Evolutionary conservation across 2,888 invertebrate genomes (phyloP).

Genomic region (Rhagonycha fulva): DNA sequence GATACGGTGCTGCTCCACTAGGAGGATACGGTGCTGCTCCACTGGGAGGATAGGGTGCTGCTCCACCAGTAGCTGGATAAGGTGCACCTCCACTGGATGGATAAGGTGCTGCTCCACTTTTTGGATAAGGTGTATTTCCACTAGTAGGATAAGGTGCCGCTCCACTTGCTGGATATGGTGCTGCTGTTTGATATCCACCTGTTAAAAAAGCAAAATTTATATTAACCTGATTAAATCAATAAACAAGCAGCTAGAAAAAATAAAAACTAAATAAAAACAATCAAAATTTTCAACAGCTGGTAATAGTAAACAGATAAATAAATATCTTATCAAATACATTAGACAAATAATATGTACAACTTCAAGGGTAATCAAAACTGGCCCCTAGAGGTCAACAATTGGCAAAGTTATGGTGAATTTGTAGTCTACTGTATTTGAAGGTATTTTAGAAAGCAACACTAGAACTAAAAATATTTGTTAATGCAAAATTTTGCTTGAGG

Average conservation of each 20-base stretch:
- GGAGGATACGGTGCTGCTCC: constrained; percentile 11
- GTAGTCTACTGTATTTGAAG: no score
- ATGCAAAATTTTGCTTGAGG: not conserved
- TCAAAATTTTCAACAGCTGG: not conserved
- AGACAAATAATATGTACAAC: no score
- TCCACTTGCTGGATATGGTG: not conserved
- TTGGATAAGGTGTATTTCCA: not conserved
- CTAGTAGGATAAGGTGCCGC: not conserved
- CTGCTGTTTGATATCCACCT: not conserved
- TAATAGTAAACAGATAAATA: no score
- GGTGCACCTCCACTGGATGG: not conserved
- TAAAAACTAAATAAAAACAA: not conserved
- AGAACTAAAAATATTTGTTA: not conserved
- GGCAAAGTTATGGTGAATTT: no score
- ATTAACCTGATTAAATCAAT: not conserved
- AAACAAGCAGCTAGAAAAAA: not conserved
- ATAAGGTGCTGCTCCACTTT: constrained; percentile 11
- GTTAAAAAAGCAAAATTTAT: not conserved
- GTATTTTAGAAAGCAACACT: not conserved
- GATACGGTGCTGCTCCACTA: constrained; percentile 1
- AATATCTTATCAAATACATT: no score
- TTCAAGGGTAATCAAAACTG: no score
- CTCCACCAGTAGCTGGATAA: not conserved
- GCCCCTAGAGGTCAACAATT: no score
- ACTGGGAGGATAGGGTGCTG: constrained; percentile 12